Conservation (phyloP, 2,113 vertebrate genomes). For the Spea multiplicata region DNA sequence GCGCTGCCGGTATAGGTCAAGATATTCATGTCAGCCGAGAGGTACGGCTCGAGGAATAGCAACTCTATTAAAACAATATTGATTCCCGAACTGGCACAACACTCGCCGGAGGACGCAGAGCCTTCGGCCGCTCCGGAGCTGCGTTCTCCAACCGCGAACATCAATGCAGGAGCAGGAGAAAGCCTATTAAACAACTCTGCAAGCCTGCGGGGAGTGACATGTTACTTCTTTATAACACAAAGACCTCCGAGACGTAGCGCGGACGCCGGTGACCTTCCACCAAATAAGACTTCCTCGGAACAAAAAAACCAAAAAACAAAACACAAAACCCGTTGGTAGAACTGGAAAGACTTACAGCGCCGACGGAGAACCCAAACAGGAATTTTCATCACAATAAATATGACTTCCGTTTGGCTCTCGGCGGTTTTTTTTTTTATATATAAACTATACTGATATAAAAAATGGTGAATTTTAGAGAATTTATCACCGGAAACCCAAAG, state of each 20-base stretch:
- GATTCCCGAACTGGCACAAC: constrained; percentile 42
- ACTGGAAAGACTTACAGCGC: not conserved
- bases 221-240: constrained; percentile 48
- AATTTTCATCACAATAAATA: too few relatives aligned
- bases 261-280: not conserved
- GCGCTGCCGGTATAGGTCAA: constrained; percentile 23
- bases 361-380: too few relatives aligned
- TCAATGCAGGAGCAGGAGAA: constrained; percentile 23
- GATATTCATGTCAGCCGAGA: constrained; percentile 41
- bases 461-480: not conserved
- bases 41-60: constrained; percentile 52
- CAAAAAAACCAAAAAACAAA: not conserved
- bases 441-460: too few relatives aligned
- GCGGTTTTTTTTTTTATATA: too few relatives aligned
- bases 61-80: constrained; percentile 42
- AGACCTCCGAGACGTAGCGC: constrained; percentile 46
- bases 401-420: not conserved
- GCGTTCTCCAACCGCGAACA: constrained; percentile 45
- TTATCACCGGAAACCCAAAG: too few relatives aligned
- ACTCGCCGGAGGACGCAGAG: constrained; percentile 30
- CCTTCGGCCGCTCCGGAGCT: constrained; percentile 38
- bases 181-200: constrained; percentile 43
- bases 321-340: not conserved
- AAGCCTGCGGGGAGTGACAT: constrained; percentile 48
- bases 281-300: not conserved